Evolutionary conservation across 2,888 invertebrate species (phyloP).

Genomic region (Torymus auratus): DNA sequence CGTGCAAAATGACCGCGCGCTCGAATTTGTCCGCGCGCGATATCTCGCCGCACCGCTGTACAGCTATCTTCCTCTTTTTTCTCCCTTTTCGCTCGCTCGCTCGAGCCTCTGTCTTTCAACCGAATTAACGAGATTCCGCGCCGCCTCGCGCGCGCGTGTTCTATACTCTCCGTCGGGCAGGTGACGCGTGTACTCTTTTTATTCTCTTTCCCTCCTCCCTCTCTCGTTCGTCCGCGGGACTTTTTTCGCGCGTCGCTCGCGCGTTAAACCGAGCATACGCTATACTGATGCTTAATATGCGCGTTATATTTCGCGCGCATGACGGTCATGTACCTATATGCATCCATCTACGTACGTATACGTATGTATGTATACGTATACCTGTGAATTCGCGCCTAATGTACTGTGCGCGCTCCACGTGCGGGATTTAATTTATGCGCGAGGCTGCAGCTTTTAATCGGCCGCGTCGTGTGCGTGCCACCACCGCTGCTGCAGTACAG

Average conservation of each 20-base stretch:
- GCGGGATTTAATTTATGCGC: slow-evolving; percentile 54
- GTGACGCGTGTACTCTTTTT: slow-evolving; percentile 16
- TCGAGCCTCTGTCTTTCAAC: neutral
- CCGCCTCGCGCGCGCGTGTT: neutral
- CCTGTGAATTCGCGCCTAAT: slow-evolving; percentile 53
- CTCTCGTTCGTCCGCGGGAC: neutral
- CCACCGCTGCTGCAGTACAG: neutral
- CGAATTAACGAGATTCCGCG: slow-evolving; percentile 40
- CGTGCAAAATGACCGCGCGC: slow-evolving; percentile 48
- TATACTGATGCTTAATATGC: slow-evolving; percentile 41
- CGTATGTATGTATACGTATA: too few species aligned
- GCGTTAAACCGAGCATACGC: slow-evolving; percentile 44
- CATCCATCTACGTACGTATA: too few species aligned
- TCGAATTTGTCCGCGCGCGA: slow-evolving; percentile 44
- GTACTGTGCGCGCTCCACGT: slow-evolving; percentile 22
- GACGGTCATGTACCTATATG: too few species aligned
- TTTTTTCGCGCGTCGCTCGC: slow-evolving; percentile 11
- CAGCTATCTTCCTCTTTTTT: neutral
- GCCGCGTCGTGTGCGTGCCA: slow-evolving; percentile 17
- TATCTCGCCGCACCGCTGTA: slow-evolving; percentile 4
- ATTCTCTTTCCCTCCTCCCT: neutral
- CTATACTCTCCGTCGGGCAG: neutral
- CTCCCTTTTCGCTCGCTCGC: neutral
- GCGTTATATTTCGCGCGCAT: slow-evolving; percentile 31
- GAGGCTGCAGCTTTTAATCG: slow-evolving; percentile 49